Evolutionary conservation across 2,888 invertebrate species (phyloP).

Genomic region (Ecdyonurus torrentis): DNA sequence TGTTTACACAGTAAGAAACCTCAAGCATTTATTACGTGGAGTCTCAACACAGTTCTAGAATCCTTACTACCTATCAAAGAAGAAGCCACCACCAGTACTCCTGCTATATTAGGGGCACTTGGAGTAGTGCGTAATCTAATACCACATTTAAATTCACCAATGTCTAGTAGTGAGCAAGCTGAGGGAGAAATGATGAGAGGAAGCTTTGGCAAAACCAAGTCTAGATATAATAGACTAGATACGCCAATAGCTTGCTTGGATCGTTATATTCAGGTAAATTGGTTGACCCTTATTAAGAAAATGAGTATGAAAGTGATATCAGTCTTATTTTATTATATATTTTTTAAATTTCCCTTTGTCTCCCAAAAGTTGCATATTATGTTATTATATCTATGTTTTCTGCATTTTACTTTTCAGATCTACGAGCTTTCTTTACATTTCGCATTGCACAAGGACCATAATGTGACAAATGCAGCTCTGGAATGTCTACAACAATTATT

Average conservation of each 20-base stretch:
- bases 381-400: conserved; percentile 10
- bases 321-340: too few relatives aligned
- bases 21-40: conserved; percentile 41
- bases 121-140: conserved; percentile 3
- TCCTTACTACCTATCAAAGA: not conserved
- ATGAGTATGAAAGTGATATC: too few relatives aligned
- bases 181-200: conserved; percentile 18
- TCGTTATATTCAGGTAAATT: conserved; percentile 25
- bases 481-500: conserved; percentile 52
- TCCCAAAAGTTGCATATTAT: not conserved
- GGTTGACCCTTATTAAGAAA: too few relatives aligned
- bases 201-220: conserved; percentile 20
- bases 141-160: conserved; percentile 2
- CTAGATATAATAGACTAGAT: conserved; percentile 19
- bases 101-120: conserved; percentile 7
- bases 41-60: not conserved
- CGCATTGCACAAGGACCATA: conserved; percentile 52
- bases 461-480: conserved; percentile 71
- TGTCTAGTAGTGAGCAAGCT: not conserved
- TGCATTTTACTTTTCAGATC: not conserved
- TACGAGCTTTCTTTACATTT: conserved; percentile 31
- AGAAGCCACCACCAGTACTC: not conserved
- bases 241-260: conserved; percentile 20
- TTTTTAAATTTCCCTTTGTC: too few relatives aligned
- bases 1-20: conserved; percentile 64